Percentiles rank a stretch among this genome's conserved stretches.
Evolutionary conservation across 2,113 vertebrate genomes (phyloP).

Genomic region (Vimba vimba): DNA sequence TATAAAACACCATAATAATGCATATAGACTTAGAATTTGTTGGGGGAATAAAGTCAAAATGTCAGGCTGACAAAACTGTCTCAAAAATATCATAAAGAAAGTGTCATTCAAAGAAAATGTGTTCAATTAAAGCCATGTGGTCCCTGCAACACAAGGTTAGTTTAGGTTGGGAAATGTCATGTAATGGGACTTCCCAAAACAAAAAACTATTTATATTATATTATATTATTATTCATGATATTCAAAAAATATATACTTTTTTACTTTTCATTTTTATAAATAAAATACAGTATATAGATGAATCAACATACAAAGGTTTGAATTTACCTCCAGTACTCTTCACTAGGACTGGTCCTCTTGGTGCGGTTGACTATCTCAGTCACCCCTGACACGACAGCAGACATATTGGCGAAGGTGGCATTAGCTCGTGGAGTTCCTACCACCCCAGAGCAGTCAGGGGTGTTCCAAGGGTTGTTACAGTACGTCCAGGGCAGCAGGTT

Average conservation of each 20-base stretch:
- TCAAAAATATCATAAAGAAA: background rate
- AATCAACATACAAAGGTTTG: background rate
- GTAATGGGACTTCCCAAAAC: background rate
- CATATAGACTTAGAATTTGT: background rate
- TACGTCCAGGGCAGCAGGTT: constrained; percentile 95
- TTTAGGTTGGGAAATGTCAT: background rate
- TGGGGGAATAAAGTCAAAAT: background rate
- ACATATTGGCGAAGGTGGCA: constrained; percentile 66
- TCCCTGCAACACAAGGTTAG: background rate
- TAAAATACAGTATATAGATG: background rate
- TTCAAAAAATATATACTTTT: background rate
- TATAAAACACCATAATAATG: background rate
- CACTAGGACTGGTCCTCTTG: constrained; percentile 95
- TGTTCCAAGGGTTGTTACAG: constrained; percentile 97
- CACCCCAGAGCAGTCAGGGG: constrained; percentile 84
- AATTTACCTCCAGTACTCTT: constrained; percentile 97
- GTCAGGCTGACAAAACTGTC: background rate
- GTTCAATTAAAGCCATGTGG: background rate
- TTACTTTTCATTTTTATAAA: background rate
- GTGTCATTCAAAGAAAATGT: background rate
- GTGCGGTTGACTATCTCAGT: constrained; percentile 82
- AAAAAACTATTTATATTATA: background rate
- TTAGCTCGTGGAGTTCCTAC: constrained; percentile 74
- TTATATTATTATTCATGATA: background rate
- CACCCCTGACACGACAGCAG: constrained; percentile 73